Evolutionary conservation across 2,888 invertebrate genomes (phyloP), one percentile per base, ranked within the genome.

Genomic region (Drosophila quinaria): DNA sequence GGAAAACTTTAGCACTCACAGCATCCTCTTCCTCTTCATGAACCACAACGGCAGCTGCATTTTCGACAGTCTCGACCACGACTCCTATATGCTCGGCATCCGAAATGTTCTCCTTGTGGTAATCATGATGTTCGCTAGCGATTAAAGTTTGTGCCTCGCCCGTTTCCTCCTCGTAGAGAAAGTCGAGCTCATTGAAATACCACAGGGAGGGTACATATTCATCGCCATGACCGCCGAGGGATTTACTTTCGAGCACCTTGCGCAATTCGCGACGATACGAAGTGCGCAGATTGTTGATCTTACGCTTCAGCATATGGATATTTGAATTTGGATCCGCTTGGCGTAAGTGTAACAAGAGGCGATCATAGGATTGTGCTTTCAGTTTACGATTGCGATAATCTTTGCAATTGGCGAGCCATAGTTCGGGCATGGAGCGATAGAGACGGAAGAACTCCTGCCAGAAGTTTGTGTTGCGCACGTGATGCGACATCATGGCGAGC

Each of bases 231-330:
- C 13, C 11, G 5, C 13, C 11, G 5, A 29, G 15, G 4, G 56
- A 11, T n/a, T 65, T 56, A 29, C 65, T 86, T 0, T 70, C 56
- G 15, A 80, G 37, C 19, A 85, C 80, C 47, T 84, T 84, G 13
- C 84, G 80, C 50, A 85, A 35, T 59, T 85, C 88, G 5, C 84
- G 74, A 0, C 86, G 76, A 11, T 87, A 87, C n/a, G 86, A 83
- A 13, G 86, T 83, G 5, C 88, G 81, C 5, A 88, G 41, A 74
- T 86, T 88, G 65, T 86, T 86, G 5, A 88, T 88, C 35, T 88
- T 86, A 0, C 88, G 68, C 54, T 86, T 88, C 0, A 85, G 65
- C 54, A 75, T 64, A 22, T 87, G 78, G 0, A 80, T 74, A 39
- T 84, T 84, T 0, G 71, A 69, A n/a, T 49, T 3, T 0, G 63